A percentile compares a stretch with the other conserved stretches of the same genome.
phyloP scores from a whole-genome alignment of 2,888 invertebrate species.

The Spisula subtruncata region DNA sequence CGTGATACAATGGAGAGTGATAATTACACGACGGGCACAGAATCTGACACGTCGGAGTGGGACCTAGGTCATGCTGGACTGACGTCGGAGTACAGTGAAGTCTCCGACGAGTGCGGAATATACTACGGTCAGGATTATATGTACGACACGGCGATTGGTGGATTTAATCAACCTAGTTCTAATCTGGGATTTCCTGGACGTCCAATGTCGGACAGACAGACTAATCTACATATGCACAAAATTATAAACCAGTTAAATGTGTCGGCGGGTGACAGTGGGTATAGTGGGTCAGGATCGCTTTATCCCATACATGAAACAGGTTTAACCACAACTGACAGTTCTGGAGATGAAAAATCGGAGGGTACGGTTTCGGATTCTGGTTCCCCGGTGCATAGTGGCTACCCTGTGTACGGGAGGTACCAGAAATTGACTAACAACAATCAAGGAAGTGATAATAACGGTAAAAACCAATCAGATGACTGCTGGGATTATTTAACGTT shows the following conservation, averaged over 20 bases:
- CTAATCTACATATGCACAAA: constrained; percentile 45
- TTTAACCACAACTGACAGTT: constrained; percentile 70
- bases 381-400: constrained; percentile 59
- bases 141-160: constrained; percentile 65
- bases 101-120: constrained; percentile 67
- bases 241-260: constrained; percentile 56
- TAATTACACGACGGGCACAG: constrained; percentile 64
- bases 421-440: constrained; percentile 64
- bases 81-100: constrained; percentile 65
- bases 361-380: constrained; percentile 63
- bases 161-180: not conserved
- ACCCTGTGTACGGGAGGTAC: constrained; percentile 75
- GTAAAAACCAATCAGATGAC: constrained; percentile 39
- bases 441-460: constrained; percentile 38
- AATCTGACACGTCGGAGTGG: constrained; percentile 78
- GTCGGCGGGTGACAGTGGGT: constrained; percentile 55
- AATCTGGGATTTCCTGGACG: not conserved
- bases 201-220: constrained; percentile 26
- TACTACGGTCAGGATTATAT: constrained; percentile 64
- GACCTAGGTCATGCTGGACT: constrained; percentile 67
- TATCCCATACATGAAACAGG: constrained; percentile 70
- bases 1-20: constrained; percentile 70
- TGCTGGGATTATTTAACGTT: constrained; percentile 90
- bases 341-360: constrained; percentile 71
- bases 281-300: constrained; percentile 54